A percentile compares a stretch with the other conserved stretches of the same genome.
phyloP scores from a whole-genome alignment of 2,797 vertebrate species.

The Danio jaintianensis region DNA sequence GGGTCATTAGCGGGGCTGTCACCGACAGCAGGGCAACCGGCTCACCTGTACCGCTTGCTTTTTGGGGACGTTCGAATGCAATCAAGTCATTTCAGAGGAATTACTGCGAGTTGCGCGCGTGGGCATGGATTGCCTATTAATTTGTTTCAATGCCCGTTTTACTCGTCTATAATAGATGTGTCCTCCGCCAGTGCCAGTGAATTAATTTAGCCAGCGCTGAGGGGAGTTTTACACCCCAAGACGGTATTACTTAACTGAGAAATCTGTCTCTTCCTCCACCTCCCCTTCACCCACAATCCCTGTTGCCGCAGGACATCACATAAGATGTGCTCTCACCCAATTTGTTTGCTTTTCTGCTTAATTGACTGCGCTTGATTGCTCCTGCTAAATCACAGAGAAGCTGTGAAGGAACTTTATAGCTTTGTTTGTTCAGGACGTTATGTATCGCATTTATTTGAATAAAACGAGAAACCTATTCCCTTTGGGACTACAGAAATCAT shows the following conservation, averaged over 20 bases:
- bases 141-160: slow-evolving; percentile 39
- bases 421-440: slow-evolving; percentile 33
- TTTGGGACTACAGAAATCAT: slow-evolving; percentile 25
- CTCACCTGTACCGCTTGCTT: slow-evolving; percentile 39
- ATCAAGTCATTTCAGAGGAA: slow-evolving; percentile 30
- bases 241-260: slow-evolving; percentile 47
- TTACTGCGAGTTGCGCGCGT: slow-evolving; percentile 18
- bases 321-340: slow-evolving; percentile 46
- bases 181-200: slow-evolving; percentile 21
- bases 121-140: slow-evolving; percentile 35
- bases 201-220: slow-evolving; percentile 44
- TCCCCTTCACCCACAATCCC: slow-evolving; percentile 15
- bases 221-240: slow-evolving; percentile 42
- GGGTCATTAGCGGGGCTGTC: slow-evolving; percentile 56
- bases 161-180: slow-evolving; percentile 36
- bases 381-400: slow-evolving; percentile 44
- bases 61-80: slow-evolving; percentile 16
- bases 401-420: slow-evolving; percentile 37
- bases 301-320: slow-evolving; percentile 41
- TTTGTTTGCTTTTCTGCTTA: slow-evolving; percentile 50
- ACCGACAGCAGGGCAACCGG: slow-evolving; percentile 47
- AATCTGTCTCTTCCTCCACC: slow-evolving; percentile 39
- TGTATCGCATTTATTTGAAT: background rate
- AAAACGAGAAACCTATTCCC: slow-evolving; percentile 23
- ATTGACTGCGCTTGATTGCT: slow-evolving; percentile 52